Conservation (phyloP, 2,113 vertebrate genomes). For the Myiozetetes cayanensis region DNA sequence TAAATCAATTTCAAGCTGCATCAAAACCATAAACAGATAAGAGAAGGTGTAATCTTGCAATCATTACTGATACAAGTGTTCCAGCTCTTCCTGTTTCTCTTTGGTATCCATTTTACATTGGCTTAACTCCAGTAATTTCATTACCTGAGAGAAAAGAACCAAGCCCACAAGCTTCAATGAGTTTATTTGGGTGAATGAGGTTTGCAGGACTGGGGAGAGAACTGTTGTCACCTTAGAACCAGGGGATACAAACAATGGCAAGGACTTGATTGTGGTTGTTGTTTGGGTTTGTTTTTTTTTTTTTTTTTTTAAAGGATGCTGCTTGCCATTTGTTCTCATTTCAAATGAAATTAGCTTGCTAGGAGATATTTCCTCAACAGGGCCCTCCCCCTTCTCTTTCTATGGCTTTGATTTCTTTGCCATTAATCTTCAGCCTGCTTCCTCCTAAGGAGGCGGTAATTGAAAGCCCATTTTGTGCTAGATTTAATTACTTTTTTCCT, state of each 20-base stretch:
- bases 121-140: conserved; percentile 29
- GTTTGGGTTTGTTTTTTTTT: not conserved
- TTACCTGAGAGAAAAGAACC: not conserved
- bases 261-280: not conserved
- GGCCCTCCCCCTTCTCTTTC: not conserved
- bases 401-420: conserved; percentile 51
- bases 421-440: conserved; percentile 48
- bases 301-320: not conserved
- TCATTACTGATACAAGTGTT: not conserved
- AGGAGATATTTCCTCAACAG: conserved; percentile 17
- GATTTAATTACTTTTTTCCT: conserved; percentile 42
- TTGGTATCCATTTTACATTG: not conserved
- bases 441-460: conserved; percentile 46
- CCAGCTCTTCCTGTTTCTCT: not conserved
- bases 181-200: not conserved
- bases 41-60: conserved; percentile 33
- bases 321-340: conserved; percentile 31
- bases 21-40: conserved; percentile 36
- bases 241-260: not conserved
- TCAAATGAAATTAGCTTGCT: conserved; percentile 24
- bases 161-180: not conserved
- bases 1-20: conserved; percentile 25
- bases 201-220: not conserved
- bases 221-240: not conserved
- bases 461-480: conserved; percentile 37